phyloP scores from a whole-genome alignment of 1,140 invertebrate species.

The Chironomus striatipennis region DNA sequence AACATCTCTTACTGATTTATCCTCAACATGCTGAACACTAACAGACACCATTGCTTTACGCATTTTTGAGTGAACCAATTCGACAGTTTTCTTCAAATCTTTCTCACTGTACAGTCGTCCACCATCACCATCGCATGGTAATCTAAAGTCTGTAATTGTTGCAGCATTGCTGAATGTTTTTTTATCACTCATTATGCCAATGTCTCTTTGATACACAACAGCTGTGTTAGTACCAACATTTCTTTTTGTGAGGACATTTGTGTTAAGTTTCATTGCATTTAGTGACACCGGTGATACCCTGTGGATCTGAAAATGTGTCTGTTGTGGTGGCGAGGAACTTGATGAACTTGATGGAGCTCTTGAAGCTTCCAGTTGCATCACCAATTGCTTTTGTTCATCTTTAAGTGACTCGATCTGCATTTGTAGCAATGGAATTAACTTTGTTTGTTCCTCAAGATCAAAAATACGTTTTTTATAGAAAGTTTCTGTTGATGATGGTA shows the following conservation, averaged over 20 bases:
- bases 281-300: slow-evolving; percentile 26
- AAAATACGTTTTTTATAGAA: slow-evolving; percentile 64
- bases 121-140: neutral
- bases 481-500: slow-evolving; percentile 58
- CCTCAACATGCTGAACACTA: neutral
- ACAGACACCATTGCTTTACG: neutral
- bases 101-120: neutral
- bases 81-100: slow-evolving; percentile 24
- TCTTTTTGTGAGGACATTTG: slow-evolving; percentile 29
- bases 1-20: neutral
- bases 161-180: slow-evolving; percentile 23
- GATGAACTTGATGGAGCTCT: slow-evolving; percentile 38
- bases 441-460: slow-evolving; percentile 77
- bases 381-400: slow-evolving; percentile 61
- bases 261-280: slow-evolving; percentile 27
- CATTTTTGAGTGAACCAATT: slow-evolving; percentile 2
- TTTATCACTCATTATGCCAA: slow-evolving; percentile 52
- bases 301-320: slow-evolving; percentile 31
- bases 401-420: slow-evolving; percentile 62
- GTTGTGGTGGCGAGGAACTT: slow-evolving; percentile 36
- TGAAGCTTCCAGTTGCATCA: slow-evolving; percentile 46
- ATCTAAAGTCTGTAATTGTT: neutral
- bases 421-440: slow-evolving; percentile 72
- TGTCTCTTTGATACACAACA: slow-evolving; percentile 42
- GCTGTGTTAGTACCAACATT: slow-evolving; percentile 29